These are phyloP conservation scores for Andrena marginata DNA, from an alignment of 2,888 invertebrate species.

Conservation along the genomic window DNA sequence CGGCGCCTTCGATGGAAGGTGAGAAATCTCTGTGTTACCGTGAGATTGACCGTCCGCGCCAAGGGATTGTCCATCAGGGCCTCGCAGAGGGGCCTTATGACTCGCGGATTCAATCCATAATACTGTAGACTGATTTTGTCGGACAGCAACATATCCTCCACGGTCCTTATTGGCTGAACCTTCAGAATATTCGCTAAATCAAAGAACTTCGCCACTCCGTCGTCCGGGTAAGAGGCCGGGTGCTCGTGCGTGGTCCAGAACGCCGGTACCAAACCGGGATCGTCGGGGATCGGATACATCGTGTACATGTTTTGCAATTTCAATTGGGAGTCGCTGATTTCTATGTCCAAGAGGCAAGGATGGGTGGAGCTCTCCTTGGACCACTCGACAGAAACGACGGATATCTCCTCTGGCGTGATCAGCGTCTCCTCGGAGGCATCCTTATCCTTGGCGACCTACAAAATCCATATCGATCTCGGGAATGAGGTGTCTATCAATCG, in stretches of 20 bases:
- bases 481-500: background rate
- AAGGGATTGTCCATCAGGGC: slow-evolving; percentile 73
- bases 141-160: slow-evolving; percentile 73
- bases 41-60: slow-evolving; percentile 75
- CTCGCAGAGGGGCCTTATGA: slow-evolving; percentile 74
- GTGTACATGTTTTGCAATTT: slow-evolving; percentile 72
- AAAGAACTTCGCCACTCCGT: slow-evolving; percentile 76
- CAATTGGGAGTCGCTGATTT: slow-evolving; percentile 76
- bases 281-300: slow-evolving; percentile 72
- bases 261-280: slow-evolving; percentile 74
- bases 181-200: slow-evolving; percentile 62
- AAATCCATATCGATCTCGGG: background rate
- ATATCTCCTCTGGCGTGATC: slow-evolving; percentile 60
- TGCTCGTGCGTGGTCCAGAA: slow-evolving; percentile 73
- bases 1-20: background rate
- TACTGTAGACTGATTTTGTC: slow-evolving; percentile 76
- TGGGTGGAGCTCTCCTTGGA: slow-evolving; percentile 62
- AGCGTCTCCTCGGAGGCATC: slow-evolving; percentile 59
- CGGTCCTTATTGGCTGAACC: slow-evolving; percentile 68
- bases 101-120: slow-evolving; percentile 76
- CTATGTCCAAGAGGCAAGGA: slow-evolving; percentile 71
- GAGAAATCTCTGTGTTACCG: slow-evolving; percentile 64
- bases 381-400: background rate
- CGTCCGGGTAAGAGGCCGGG: slow-evolving; percentile 61
- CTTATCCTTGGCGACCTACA: slow-evolving; percentile 27